Base-by-base conservation (phyloP, 2,797 vertebrate genomes). In the Tarsius wallacei region DNA sequence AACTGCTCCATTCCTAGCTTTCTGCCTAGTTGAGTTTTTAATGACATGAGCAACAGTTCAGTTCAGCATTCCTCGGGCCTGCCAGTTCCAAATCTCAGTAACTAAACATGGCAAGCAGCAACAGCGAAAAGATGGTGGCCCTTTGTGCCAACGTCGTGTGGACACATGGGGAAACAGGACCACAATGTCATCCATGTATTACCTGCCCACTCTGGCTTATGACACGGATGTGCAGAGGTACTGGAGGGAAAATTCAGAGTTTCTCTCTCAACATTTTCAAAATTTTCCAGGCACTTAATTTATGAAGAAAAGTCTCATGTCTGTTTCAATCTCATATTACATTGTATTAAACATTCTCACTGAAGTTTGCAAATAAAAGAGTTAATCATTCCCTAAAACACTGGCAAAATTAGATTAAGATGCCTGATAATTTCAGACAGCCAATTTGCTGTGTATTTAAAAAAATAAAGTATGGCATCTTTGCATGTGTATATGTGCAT, bases 11-110 rank as follows among this genome's bases (percentile, higher is more conserved):
- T 98, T 98, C 97, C 97, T 97, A 98, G 98, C 98, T 98, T 98
- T 98, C 98, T 98, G 98, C 98, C 98, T 98, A 98, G 98, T 96
- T 98, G 98, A 98, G 98, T 98, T 99, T 99, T 98, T 98, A 98
- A 99, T 99, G 98, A 98, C 98, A 97, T 70, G 95, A 98, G 95
- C 94, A 98, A 97, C 97, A 97, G 98, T 98, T 97, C 19, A 2
- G 96, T 97, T 98, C 97, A 97, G 97, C 92, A 73, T 97, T 96
- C 97, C 96, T 97, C 97, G 97, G 95, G 90, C 94, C 95, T 90
- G 73, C 81, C 3, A 0, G 3, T 70, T 97, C 94, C 93, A 22
- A 1, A 42, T 47, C 15, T 2, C 89, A 42, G 94, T 36, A 93
- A 94, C 95, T 97, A 95, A 93, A 82, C 61, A 36, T 24, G 97